Evolutionary conservation across 2,797 vertebrate species (phyloP).

Genomic region (Phrynocephalus vlangalii): DNA sequence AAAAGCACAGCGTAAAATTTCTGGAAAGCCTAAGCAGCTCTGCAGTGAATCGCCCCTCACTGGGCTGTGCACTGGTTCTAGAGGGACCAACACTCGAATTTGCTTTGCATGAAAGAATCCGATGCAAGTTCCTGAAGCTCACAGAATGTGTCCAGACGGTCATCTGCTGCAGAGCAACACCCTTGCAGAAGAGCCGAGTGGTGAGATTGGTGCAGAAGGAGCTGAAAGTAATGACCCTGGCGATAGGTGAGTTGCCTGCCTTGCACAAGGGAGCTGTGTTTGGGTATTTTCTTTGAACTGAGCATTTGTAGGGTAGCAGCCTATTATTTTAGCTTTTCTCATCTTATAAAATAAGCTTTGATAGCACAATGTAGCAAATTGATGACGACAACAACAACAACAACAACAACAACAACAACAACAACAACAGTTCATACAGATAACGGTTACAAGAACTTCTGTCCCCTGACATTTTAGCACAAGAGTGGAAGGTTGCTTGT

Average conservation of each 20-base stretch:
- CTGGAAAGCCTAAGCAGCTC: slow-evolving; percentile 3
- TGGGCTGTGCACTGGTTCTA: slow-evolving; percentile 83
- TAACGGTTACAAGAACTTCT: too few species aligned
- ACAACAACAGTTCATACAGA: too few species aligned
- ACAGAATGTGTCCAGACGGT: slow-evolving; percentile 85
- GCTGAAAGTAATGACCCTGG: slow-evolving; percentile 89
- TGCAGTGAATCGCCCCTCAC: not conserved
- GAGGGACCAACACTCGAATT: slow-evolving; percentile 89
- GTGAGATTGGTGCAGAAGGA: slow-evolving; percentile 86
- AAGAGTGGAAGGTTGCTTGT: not conserved
- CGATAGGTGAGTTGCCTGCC: slow-evolving; percentile 84
- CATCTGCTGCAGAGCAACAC: slow-evolving; percentile 93
- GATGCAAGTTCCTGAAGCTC: slow-evolving; percentile 84
- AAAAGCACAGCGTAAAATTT: rapidly evolving
- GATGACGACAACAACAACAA: too few species aligned
- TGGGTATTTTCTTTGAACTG: not conserved
- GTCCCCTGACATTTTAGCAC: not conserved
- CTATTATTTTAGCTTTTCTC: not conserved
- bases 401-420: too few species aligned
- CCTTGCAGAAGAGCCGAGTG: slow-evolving; percentile 93
- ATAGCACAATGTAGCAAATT: not conserved
- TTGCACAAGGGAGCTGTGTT: not conserved
- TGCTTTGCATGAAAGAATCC: slow-evolving; percentile 84
- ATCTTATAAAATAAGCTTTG: not conserved
- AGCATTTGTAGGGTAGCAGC: too few species aligned